Percentiles rank a stretch among this genome's conserved stretches.
Conservation (phyloP, 2,113 vertebrate species). For the Neopipo cinnamomea region DNA sequence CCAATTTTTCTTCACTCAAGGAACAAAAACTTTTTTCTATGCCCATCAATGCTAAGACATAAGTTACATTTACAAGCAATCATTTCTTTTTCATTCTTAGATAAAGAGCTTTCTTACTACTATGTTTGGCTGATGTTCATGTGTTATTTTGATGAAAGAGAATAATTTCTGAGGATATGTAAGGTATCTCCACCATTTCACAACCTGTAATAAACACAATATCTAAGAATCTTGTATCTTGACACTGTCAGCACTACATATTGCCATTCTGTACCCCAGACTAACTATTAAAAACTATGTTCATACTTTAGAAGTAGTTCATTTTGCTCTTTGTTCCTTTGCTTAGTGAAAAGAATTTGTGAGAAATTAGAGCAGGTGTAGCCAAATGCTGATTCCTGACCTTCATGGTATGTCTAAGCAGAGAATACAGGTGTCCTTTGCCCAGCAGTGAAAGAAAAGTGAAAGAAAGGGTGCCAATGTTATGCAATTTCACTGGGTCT, state of each 20-base stretch:
- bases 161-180: neutral
- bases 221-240: neutral
- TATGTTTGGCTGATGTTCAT: neutral
- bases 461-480: neutral
- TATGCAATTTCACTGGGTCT: neutral
- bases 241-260: neutral
- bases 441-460: neutral
- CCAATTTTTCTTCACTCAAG: neutral
- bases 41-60: neutral
- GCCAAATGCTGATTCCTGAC: neutral
- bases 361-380: neutral
- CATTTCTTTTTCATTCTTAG: neutral
- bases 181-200: neutral
- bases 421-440: neutral
- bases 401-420: neutral
- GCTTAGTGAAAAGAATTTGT: neutral
- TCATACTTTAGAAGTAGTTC: neutral
- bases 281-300: neutral
- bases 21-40: neutral
- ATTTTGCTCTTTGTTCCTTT: neutral
- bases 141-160: neutral
- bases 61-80: neutral
- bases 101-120: neutral
- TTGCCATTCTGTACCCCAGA: neutral
- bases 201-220: neutral